A percentile compares a stretch with the other conserved stretches of the same genome.
Conservation (phyloP, 2,113 vertebrate species). For the Albula goreensis region DNA sequence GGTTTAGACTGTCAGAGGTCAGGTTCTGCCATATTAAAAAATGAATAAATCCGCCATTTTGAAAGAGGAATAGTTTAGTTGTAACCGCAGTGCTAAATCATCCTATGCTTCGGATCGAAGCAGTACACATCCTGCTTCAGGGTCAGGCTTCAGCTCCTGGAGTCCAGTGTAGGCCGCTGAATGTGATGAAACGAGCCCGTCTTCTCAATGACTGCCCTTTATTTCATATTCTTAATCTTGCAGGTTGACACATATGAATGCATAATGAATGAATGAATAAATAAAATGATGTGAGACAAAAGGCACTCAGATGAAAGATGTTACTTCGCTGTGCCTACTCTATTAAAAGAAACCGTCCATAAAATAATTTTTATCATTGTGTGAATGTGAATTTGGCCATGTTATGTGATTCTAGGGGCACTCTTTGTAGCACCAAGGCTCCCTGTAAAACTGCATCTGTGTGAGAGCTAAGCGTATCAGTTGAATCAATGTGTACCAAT, state of each 20-base stretch:
- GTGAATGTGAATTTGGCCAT: too few species aligned
- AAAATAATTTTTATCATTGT: too few species aligned
- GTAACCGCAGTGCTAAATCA: not conserved
- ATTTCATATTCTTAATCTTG: too few species aligned
- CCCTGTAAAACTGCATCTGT: too few species aligned
- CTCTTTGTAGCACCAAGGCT: too few species aligned
- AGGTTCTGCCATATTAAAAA: not conserved
- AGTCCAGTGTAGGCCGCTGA: not conserved
- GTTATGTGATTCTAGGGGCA: too few species aligned
- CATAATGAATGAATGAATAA: conserved; percentile 7
- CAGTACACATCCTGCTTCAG: not conserved
- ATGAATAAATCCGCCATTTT: not conserved
- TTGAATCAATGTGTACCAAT: too few species aligned
- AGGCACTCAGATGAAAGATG: too few species aligned
- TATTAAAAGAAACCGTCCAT: too few species aligned
- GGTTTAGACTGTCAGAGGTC: not conserved
- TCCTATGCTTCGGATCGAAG: not conserved
- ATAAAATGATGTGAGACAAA: not conserved
- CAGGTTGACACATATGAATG: too few species aligned
- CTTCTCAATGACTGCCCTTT: not conserved
- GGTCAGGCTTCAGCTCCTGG: not conserved
- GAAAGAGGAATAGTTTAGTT: not conserved
- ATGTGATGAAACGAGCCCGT: not conserved
- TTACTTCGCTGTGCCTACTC: too few species aligned
- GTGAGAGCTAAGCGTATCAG: too few species aligned